phyloP scores from a whole-genome alignment of 2,113 vertebrate genomes.

The Hippocampus abdominalis region DNA sequence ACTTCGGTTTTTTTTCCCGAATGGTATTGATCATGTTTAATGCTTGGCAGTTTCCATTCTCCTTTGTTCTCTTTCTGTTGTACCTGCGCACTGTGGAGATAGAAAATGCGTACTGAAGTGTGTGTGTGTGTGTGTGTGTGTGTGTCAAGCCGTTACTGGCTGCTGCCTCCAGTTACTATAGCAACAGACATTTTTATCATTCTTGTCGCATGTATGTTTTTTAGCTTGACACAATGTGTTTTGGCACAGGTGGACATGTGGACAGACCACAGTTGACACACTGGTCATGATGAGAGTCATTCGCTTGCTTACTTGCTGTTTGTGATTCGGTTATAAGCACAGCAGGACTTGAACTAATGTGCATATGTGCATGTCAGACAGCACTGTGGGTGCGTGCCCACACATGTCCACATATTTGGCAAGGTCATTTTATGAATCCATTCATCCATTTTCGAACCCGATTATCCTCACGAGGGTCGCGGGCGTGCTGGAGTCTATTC shows the following conservation, averaged over 20 bases:
- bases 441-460: no score
- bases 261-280: constrained; percentile 5
- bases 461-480: no score
- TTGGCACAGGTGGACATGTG: neutral
- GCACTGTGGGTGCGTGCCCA: neutral
- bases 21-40: neutral
- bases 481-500: no score
- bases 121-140: constrained; percentile 11
- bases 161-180: constrained; percentile 57
- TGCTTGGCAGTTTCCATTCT: constrained; percentile 8
- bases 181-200: constrained; percentile 53
- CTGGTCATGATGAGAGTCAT: constrained; percentile 3
- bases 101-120: constrained; percentile 12
- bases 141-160: constrained; percentile 23
- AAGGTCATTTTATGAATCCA: neutral
- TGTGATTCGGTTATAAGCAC: neutral
- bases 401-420: neutral
- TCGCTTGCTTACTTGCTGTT: constrained; percentile 1
- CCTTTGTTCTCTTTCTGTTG: constrained; percentile 42
- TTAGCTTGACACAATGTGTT: constrained; percentile 5
- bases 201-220: constrained; percentile 22
- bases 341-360: constrained; percentile 2
- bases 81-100: constrained; percentile 26
- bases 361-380: neutral
- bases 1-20: no score